Conservation (phyloP, 2,888 invertebrate genomes). For the Lithophane leautieri region DNA sequence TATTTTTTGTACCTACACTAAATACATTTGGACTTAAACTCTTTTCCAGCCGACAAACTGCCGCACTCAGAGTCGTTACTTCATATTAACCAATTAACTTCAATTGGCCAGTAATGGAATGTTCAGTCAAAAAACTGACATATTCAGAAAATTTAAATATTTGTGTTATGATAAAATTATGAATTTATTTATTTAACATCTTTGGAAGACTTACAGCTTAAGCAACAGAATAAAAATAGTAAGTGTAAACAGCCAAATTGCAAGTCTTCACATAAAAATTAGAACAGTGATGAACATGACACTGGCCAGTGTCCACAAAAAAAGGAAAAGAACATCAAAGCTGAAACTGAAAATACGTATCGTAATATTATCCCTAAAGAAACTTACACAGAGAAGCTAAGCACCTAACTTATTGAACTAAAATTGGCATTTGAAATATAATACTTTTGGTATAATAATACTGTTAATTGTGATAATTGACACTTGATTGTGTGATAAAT, state of each 20-base stretch:
- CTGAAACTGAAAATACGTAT: not conserved
- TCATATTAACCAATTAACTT: not conserved
- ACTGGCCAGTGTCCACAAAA: not conserved
- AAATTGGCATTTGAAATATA: too few relatives aligned
- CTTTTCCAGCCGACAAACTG: not conserved
- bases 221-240: not conserved
- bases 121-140: not conserved
- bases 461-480: not conserved
- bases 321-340: too few relatives aligned
- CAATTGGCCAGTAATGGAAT: not conserved
- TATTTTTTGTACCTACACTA: not conserved
- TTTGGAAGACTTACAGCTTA: not conserved
- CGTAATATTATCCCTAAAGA: too few relatives aligned
- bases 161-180: not conserved
- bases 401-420: not conserved
- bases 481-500: too few relatives aligned
- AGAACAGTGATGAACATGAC: not conserved
- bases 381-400: not conserved
- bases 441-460: not conserved
- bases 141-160: not conserved
- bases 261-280: not conserved
- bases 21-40: constrained; percentile 16
- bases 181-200: not conserved
- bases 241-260: not conserved
- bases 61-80: not conserved